Percentiles rank a stretch among this genome's conserved stretches.
These are phyloP conservation scores for Spilogale gracilis DNA, from an alignment of 2,113 vertebrate species.

Conservation along the genomic window DNA sequence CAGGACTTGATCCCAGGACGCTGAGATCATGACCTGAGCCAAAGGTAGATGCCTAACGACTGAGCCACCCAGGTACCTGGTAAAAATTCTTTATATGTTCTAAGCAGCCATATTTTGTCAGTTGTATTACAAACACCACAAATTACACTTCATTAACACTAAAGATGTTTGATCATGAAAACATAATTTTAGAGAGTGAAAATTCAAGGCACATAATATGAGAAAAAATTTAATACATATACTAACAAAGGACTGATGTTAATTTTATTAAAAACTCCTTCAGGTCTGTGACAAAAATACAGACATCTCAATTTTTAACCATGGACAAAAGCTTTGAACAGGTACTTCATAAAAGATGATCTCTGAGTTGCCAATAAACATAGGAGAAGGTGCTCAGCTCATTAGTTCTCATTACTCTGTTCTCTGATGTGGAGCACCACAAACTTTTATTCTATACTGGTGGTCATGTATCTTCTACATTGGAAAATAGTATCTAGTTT, in stretches of 20 bases:
- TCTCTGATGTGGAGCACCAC: neutral
- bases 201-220: neutral
- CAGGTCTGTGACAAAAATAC: neutral
- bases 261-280: neutral
- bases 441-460: neutral
- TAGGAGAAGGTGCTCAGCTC: neutral
- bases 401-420: neutral
- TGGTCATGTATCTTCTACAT: neutral
- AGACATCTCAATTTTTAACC: neutral
- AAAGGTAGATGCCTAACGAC: neutral
- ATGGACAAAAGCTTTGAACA: neutral
- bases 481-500: neutral
- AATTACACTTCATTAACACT: neutral
- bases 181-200: neutral
- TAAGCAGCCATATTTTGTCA: neutral
- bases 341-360: conserved; percentile 14
- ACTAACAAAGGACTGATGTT: neutral
- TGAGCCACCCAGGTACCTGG: neutral
- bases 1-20: neutral
- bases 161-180: neutral
- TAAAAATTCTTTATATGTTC: neutral
- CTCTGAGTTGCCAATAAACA: neutral
- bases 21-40: neutral
- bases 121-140: neutral
- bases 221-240: neutral